Conservation (phyloP, 2,888 invertebrate genomes). For the Stenurella melanura region DNA sequence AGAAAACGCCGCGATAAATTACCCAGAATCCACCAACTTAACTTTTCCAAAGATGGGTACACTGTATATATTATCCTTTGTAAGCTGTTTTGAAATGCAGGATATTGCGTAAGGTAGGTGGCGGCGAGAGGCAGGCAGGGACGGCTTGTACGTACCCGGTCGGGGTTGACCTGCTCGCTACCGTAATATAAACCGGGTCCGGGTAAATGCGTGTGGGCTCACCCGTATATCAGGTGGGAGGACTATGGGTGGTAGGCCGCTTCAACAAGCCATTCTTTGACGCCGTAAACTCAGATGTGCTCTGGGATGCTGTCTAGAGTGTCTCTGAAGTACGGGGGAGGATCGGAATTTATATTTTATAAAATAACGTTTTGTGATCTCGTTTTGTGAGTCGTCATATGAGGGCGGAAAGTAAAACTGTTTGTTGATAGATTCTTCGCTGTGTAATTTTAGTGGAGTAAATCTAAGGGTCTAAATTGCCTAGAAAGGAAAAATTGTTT, state of each 20-base stretch:
- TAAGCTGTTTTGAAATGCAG: slow-evolving; percentile 32
- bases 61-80: slow-evolving; percentile 24
- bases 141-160: slow-evolving; percentile 29
- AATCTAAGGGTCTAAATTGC: too few species aligned
- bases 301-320: slow-evolving; percentile 20
- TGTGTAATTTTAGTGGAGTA: too few species aligned
- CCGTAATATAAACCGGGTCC: slow-evolving; percentile 39
- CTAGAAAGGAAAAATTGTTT: too few species aligned
- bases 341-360: slow-evolving; percentile 15
- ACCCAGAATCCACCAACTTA: neutral
- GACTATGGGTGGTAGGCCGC: slow-evolving; percentile 38
- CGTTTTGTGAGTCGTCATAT: neutral
- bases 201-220: slow-evolving; percentile 42
- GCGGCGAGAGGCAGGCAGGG: slow-evolving; percentile 36
- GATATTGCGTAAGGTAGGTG: slow-evolving; percentile 27
- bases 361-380: slow-evolving; percentile 5
- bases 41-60: neutral
- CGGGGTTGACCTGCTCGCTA: slow-evolving; percentile 39
- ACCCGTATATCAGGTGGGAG: slow-evolving; percentile 42
- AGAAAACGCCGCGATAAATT: neutral
- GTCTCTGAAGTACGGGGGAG: slow-evolving; percentile 6
- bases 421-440: neutral
- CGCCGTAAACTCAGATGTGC: slow-evolving; percentile 11
- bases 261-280: slow-evolving; percentile 38
- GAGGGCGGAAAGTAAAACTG: neutral